phyloP scores from a whole-genome alignment of 1,140 invertebrate species.

The Caenorhabditis inopinata region DNA sequence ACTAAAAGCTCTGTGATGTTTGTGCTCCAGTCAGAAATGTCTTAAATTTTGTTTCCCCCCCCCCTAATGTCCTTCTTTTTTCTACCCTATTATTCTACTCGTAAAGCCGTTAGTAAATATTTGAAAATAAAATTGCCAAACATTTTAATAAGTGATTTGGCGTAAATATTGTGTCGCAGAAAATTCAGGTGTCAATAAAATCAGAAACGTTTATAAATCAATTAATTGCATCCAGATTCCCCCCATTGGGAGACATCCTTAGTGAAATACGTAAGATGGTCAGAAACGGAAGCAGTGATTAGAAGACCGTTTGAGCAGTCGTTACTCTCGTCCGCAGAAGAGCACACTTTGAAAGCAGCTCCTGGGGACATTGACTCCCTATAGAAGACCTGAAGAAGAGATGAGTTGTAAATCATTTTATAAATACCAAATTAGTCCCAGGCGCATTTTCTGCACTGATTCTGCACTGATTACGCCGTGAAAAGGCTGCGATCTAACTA shows the following conservation, averaged over 20 bases:
- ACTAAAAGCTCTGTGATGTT: slow-evolving; percentile 1
- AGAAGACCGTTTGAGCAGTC: slow-evolving; percentile 45
- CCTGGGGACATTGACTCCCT: slow-evolving; percentile 40
- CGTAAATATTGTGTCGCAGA: neutral
- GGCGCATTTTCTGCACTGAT: no score
- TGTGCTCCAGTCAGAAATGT: slow-evolving; percentile 24
- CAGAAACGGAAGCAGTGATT: slow-evolving; percentile 32
- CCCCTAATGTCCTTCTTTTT: neutral
- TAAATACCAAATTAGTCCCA: no score
- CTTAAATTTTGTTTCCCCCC: neutral
- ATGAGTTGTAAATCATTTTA: no score
- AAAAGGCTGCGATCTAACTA: no score
- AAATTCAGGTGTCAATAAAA: no score
- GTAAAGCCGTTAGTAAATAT: neutral
- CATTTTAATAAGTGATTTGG: slow-evolving; percentile 1
- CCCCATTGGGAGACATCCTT: slow-evolving; percentile 40
- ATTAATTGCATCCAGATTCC: slow-evolving; percentile 36
- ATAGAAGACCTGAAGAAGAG: slow-evolving; percentile 41
- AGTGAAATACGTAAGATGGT: slow-evolving; percentile 46
- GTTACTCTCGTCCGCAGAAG: slow-evolving; percentile 35
- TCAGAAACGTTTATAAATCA: neutral
- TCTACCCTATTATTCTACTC: neutral
- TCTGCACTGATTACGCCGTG: no score
- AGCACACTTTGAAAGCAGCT: slow-evolving; percentile 39
- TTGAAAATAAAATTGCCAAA: slow-evolving; percentile 17